These are phyloP conservation scores for Cataglyphis cursor DNA, from an alignment of 2,888 invertebrate genomes.

Conservation along the genomic window DNA sequence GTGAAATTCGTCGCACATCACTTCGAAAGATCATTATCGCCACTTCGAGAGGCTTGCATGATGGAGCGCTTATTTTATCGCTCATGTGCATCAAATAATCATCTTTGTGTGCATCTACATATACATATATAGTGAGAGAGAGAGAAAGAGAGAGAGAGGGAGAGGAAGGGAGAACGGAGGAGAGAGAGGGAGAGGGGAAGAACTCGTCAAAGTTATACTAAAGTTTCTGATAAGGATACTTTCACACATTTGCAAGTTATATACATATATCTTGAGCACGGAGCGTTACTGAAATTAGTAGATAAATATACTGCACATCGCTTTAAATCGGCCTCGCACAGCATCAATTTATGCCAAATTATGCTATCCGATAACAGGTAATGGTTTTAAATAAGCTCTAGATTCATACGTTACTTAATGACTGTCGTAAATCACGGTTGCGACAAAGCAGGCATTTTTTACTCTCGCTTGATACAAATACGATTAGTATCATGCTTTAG, in stretches of 20 bases:
- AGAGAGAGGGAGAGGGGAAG: no score
- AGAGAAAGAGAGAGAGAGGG: no score
- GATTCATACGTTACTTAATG: background rate
- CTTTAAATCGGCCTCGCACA: constrained; percentile 8
- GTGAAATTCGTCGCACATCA: constrained; percentile 50
- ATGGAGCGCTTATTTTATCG: constrained; percentile 40
- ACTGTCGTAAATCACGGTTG: background rate
- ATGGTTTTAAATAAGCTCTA: constrained; percentile 10
- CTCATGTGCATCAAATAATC: background rate
- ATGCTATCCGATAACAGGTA: constrained; percentile 24
- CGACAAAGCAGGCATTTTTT: constrained; percentile 8
- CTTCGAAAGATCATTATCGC: background rate
- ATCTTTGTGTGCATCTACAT: background rate
- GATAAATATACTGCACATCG: constrained; percentile 4
- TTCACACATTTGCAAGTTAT: background rate
- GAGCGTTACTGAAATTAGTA: constrained; percentile 17
- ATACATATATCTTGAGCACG: background rate
- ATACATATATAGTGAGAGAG: background rate
- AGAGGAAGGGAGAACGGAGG: background rate
- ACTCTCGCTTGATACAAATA: background rate
- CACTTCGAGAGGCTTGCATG: constrained; percentile 32
- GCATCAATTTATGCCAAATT: constrained; percentile 16
- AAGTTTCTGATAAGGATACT: background rate
- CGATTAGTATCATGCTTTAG: background rate
- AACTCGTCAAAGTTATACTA: background rate